phyloP scores from a whole-genome alignment of 2,113 vertebrate species.

The Casuarius casuarius region DNA sequence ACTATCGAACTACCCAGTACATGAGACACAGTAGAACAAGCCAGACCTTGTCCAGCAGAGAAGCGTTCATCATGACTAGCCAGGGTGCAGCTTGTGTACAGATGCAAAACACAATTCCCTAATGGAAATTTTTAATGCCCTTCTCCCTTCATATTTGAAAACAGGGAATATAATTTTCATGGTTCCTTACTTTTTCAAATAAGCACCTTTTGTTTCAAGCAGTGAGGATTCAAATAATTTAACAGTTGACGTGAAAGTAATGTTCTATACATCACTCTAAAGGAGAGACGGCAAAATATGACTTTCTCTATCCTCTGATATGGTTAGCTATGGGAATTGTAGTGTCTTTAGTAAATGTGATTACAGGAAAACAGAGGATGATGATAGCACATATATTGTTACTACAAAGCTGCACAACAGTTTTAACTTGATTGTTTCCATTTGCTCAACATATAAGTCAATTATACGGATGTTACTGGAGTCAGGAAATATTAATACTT shows the following conservation, averaged over 20 bases:
- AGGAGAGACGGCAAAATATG: neutral
- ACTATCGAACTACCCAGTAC: neutral
- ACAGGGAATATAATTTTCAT: neutral
- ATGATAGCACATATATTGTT: neutral
- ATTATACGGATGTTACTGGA: conserved; percentile 6
- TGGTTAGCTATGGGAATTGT: neutral
- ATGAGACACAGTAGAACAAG: neutral
- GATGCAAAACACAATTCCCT: neutral
- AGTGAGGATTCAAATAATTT: neutral
- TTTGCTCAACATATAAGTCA: neutral
- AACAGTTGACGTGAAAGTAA: neutral
- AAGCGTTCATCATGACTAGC: neutral
- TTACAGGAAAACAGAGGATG: neutral
- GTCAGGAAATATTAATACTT: neutral
- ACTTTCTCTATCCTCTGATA: neutral
- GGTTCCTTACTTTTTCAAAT: neutral
- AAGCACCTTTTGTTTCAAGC: neutral
- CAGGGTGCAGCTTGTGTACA: neutral
- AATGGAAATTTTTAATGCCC: neutral
- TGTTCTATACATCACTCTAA: neutral
- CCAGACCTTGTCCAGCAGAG: neutral
- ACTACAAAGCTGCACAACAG: neutral
- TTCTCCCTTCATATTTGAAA: neutral
- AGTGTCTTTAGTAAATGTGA: neutral
- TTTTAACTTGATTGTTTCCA: conserved; percentile 8